Conservation (phyloP, 2,888 invertebrate genomes). For the Alentia gelatinosa region DNA sequence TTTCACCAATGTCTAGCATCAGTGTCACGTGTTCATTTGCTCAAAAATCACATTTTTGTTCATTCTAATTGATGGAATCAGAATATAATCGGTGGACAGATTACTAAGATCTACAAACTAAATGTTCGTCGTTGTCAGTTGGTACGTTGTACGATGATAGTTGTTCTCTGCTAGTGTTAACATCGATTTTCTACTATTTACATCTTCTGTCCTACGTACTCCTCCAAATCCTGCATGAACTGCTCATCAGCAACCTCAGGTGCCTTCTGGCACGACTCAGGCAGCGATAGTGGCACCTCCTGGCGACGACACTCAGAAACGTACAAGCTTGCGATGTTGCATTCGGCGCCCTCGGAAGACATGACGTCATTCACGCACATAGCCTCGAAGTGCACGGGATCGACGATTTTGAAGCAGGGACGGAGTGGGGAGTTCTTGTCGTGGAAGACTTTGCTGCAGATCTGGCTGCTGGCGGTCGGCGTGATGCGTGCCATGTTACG, state of each 20-base stretch:
- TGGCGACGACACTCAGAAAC: slow-evolving; percentile 85
- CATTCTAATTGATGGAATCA: too few relatives aligned
- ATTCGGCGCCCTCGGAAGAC: slow-evolving; percentile 79
- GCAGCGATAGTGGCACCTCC: slow-evolving; percentile 85
- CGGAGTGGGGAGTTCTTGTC: slow-evolving; percentile 84
- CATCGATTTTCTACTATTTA: too few relatives aligned
- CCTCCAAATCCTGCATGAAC: neutral
- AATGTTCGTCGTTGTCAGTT: too few relatives aligned
- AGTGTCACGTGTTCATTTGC: slow-evolving; percentile 1
- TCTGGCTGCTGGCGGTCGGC: slow-evolving; percentile 74
- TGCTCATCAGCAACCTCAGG: neutral
- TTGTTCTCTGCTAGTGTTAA: too few relatives aligned
- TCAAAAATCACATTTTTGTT: neutral
- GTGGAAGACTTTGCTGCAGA: slow-evolving; percentile 88
- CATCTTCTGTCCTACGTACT: slow-evolving; percentile 20
- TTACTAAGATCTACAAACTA: too few relatives aligned
- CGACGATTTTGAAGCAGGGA: slow-evolving; percentile 81
- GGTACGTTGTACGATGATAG: too few relatives aligned
- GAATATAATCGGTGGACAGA: too few relatives aligned
- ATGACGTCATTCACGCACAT: slow-evolving; percentile 86
- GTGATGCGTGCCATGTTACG: slow-evolving; percentile 60
- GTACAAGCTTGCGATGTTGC: slow-evolving; percentile 87
- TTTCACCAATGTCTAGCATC: neutral
- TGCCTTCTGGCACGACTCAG: slow-evolving; percentile 83
- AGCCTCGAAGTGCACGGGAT: slow-evolving; percentile 83